Evolutionary conservation across 2,888 invertebrate species (phyloP).

Genomic region (Rotaria magnacalcarata): DNA sequence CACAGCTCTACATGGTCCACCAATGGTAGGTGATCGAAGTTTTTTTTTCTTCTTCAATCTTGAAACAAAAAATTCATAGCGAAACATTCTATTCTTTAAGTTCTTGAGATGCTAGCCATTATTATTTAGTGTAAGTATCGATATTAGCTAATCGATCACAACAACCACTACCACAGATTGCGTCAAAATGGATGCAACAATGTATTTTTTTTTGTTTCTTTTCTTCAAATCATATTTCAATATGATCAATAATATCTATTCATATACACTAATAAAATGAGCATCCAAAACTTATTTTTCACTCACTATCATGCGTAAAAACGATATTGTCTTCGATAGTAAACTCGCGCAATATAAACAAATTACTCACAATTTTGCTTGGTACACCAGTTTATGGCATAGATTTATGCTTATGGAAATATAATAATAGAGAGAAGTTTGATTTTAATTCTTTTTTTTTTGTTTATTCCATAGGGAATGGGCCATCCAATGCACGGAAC

Average conservation of each 20-base stretch:
- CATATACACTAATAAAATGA: background rate
- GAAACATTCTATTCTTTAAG: background rate
- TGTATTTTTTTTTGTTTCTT: too few relatives aligned
- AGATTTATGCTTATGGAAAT: too few relatives aligned
- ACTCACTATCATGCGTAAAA: background rate
- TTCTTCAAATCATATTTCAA: too few relatives aligned
- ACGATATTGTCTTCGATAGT: background rate
- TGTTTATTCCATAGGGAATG: background rate
- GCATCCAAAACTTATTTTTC: background rate
- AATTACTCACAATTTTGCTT: background rate
- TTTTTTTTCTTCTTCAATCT: background rate
- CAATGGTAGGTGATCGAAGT: background rate
- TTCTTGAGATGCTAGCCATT: background rate
- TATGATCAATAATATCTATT: background rate
- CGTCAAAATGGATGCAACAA: too few relatives aligned
- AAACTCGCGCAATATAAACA: background rate
- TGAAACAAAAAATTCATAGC: background rate
- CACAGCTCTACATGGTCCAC: constrained; percentile 9
- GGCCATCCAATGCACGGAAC: background rate
- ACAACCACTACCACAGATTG: background rate
- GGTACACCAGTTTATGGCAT: background rate
- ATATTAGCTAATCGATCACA: background rate
- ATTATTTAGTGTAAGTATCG: background rate
- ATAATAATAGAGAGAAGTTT: too few relatives aligned
- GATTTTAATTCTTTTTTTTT: too few relatives aligned